phyloP scores from a whole-genome alignment of 2,113 vertebrate species.

The Daphoenositta chrysoptera region DNA sequence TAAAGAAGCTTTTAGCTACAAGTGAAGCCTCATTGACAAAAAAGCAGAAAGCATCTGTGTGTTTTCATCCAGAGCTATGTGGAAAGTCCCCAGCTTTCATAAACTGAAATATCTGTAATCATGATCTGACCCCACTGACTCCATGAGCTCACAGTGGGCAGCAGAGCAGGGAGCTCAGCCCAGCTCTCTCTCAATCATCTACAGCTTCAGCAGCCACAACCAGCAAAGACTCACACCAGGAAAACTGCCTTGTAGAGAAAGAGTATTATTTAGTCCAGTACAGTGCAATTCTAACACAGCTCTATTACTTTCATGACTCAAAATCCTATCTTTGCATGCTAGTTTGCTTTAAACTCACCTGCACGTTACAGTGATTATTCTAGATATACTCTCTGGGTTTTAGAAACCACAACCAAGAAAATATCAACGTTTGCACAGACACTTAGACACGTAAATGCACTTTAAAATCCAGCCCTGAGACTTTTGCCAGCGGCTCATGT shows the following conservation, averaged over 20 bases:
- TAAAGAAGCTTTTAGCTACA: not conserved
- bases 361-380: not conserved
- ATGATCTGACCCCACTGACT: not conserved
- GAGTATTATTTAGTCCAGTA: not conserved
- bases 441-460: not conserved
- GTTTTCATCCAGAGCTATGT: not conserved
- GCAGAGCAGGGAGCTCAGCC: not conserved
- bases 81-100: not conserved
- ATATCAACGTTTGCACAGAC: not conserved
- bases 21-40: not conserved
- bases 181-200: not conserved
- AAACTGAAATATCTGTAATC: not conserved
- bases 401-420: not conserved
- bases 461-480: not conserved
- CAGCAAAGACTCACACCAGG: not conserved
- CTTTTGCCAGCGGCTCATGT: not conserved
- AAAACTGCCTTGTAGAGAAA: not conserved
- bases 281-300: not conserved
- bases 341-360: not conserved
- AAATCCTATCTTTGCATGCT: not conserved
- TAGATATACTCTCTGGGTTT: not conserved
- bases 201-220: not conserved
- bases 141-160: not conserved
- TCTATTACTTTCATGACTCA: not conserved
- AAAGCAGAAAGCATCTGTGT: not conserved